Conservation (phyloP, 2,797 vertebrate species). For the Falco concolor region DNA sequence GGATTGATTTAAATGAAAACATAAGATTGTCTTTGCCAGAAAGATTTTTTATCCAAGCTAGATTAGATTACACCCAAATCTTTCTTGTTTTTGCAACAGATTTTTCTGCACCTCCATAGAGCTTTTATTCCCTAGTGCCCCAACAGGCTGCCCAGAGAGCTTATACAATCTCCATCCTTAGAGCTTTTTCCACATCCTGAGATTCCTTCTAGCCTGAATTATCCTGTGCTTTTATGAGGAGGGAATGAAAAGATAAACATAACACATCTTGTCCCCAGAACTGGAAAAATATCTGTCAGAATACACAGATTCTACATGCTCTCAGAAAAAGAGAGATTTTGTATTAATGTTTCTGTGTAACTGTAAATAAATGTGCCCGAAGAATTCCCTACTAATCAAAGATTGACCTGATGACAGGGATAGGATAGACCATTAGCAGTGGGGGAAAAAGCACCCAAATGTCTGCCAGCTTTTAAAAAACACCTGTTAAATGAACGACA, state of each 20-base stretch:
- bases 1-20: not conserved
- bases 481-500: not conserved
- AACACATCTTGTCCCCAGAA: not conserved
- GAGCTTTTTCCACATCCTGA: not conserved
- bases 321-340: not conserved
- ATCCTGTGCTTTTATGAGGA: not conserved
- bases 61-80: accelerated
- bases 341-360: not conserved
- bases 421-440: not conserved
- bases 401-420: not conserved
- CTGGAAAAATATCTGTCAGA: not conserved
- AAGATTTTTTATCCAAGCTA: not conserved
- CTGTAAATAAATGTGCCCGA: not conserved
- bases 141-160: not conserved
- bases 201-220: not conserved
- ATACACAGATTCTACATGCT: not conserved
- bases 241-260: not conserved
- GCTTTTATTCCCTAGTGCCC: not conserved
- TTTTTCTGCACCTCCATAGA: not conserved
- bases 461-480: not conserved
- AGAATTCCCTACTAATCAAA: not conserved
- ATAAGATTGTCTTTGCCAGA: not conserved
- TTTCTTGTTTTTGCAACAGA: not conserved
- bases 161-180: not conserved
- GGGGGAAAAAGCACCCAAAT: not conserved